These are phyloP conservation scores for Cheilosia grossa DNA, from an alignment of 2,888 invertebrate species.

Conservation along the genomic window DNA sequence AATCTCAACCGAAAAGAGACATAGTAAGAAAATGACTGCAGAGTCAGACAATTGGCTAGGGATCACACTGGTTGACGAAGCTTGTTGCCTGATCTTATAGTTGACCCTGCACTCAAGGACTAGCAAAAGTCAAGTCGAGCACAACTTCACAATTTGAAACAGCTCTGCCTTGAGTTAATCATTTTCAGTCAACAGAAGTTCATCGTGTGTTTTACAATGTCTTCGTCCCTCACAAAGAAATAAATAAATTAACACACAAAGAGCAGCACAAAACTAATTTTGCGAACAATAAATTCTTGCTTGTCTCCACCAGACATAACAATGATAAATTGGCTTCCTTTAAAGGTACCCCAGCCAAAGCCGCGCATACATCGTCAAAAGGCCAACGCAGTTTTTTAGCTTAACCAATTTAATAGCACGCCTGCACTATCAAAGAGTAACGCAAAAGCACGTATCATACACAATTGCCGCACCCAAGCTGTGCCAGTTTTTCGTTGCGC, in stretches of 20 bases:
- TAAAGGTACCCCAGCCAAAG: conserved; percentile 5
- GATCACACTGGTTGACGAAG: too few species aligned
- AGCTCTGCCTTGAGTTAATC: too few species aligned
- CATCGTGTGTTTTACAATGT: neutral
- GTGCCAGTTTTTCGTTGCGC: conserved; percentile 34
- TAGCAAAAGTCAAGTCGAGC: too few species aligned
- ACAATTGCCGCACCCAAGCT: conserved; percentile 47
- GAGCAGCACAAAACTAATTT: neutral
- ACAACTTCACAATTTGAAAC: too few species aligned
- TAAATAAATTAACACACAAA: neutral
- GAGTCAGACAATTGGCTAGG: too few species aligned
- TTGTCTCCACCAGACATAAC: conserved; percentile 30
- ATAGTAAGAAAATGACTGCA: too few species aligned
- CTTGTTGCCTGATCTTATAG: too few species aligned
- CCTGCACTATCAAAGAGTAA: conserved; percentile 19
- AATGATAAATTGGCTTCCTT: conserved; percentile 33
- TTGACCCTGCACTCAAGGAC: too few species aligned
- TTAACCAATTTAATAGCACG: neutral
- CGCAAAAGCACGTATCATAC: conserved; percentile 50
- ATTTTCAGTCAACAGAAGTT: neutral
- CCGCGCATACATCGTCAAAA: conserved; percentile 17
- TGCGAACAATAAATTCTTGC: conserved; percentile 17
- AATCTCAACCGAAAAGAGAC: too few species aligned
- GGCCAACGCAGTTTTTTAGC: neutral
- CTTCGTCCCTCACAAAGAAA: neutral